Evolutionary conservation across 2,797 vertebrate genomes (phyloP).

Genomic region (Sparus aurata): DNA sequence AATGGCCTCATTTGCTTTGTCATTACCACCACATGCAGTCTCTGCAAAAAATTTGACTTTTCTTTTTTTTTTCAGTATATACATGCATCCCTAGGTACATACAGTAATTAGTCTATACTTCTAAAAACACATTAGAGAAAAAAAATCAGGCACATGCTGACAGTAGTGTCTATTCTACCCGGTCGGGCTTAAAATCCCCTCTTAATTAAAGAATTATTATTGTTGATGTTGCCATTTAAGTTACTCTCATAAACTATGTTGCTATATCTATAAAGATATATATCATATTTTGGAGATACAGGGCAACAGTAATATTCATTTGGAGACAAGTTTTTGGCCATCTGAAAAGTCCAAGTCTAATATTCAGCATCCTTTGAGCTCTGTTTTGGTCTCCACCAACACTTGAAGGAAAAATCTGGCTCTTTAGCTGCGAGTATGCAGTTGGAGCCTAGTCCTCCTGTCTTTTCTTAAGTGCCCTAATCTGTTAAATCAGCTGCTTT

Average conservation of each 20-base stretch:
- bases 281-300: background rate
- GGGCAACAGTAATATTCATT: background rate
- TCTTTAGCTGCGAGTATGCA: too few relatives aligned
- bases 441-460: too few relatives aligned
- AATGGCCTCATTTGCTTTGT: conserved; percentile 33
- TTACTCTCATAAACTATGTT: too few relatives aligned
- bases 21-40: conserved; percentile 19
- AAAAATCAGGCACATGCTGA: conserved; percentile 24
- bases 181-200: background rate
- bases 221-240: background rate
- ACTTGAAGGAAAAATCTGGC: too few relatives aligned
- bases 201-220: background rate
- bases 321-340: background rate
- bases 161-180: background rate
- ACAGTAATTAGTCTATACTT: conserved; percentile 9
- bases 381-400: background rate
- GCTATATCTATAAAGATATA: too few relatives aligned
- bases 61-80: background rate
- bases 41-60: background rate
- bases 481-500: too few relatives aligned
- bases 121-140: background rate
- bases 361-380: background rate
- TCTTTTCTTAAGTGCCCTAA: too few relatives aligned
- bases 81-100: conserved; percentile 4
- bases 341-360: background rate